phyloP scores from a whole-genome alignment of 2,888 invertebrate genomes.

The Phymatocera aterrima region DNA sequence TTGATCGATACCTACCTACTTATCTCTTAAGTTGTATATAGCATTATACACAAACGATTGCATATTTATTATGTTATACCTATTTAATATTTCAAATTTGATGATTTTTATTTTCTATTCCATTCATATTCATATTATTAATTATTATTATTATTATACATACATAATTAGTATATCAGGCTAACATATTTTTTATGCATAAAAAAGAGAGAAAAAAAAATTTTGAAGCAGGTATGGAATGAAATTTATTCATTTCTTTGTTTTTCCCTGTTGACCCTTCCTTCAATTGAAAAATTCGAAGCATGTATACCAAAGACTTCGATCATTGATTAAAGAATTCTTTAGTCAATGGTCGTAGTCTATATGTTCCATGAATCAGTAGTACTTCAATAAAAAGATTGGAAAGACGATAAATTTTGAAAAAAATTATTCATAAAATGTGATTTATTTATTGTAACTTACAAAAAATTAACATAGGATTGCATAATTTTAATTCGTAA shows the following conservation, averaged over 20 bases:
- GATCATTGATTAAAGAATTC: neutral
- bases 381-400: too few relatives aligned
- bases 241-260: neutral
- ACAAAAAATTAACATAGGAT: too few relatives aligned
- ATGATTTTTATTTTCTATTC: conserved; percentile 50
- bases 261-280: conserved; percentile 40
- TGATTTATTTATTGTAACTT: too few relatives aligned
- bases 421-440: too few relatives aligned
- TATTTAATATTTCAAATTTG: conserved; percentile 43
- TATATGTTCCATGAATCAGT: too few relatives aligned
- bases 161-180: conserved; percentile 38
- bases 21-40: neutral
- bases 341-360: neutral
- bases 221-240: conserved; percentile 48
- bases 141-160: too few relatives aligned
- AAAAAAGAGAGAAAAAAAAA: neutral
- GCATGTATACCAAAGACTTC: too few relatives aligned
- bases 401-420: too few relatives aligned
- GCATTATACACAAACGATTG: conserved; percentile 60
- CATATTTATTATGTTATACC: conserved; percentile 64
- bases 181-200: conserved; percentile 49
- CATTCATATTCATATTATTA: too few relatives aligned
- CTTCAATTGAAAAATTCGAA: too few relatives aligned
- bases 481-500: too few relatives aligned
- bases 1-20: conserved; percentile 58